Evolutionary conservation across 2,888 invertebrate genomes (phyloP).

Genomic region (Hirtodrosophila confusa): DNA sequence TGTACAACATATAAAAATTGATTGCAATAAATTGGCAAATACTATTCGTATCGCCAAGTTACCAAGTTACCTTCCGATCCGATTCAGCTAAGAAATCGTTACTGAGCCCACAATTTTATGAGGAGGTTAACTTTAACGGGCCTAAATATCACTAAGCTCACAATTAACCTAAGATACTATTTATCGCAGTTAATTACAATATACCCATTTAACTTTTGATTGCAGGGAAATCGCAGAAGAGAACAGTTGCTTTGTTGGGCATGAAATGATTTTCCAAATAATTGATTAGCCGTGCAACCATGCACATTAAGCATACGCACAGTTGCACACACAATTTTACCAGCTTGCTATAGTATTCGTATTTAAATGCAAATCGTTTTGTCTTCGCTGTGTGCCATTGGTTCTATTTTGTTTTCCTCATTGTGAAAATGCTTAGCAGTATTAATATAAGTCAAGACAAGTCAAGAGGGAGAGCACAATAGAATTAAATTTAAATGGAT

Average conservation of each 20-base stretch:
- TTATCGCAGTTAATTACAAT: not conserved
- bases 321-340: slow-evolving; percentile 34
- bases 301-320: slow-evolving; percentile 54
- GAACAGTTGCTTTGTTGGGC: slow-evolving; percentile 3
- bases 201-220: not conserved
- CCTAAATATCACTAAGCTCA: too few relatives aligned
- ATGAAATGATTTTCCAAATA: slow-evolving; percentile 43
- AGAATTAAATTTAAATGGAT: slow-evolving; percentile 13
- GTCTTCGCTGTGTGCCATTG: slow-evolving; percentile 18
- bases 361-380: slow-evolving; percentile 22
- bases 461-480: slow-evolving; percentile 1
- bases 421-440: slow-evolving; percentile 1
- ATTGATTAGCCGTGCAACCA: slow-evolving; percentile 45
- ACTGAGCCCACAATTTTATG: too few relatives aligned
- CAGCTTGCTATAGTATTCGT: not conserved
- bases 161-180: too few relatives aligned
- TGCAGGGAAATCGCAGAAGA: not conserved
- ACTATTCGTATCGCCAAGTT: too few relatives aligned
- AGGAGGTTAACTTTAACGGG: too few relatives aligned
- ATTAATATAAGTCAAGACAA: not conserved
- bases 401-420: slow-evolving; percentile 20
- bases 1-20: too few relatives aligned
- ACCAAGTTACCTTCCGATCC: too few relatives aligned
- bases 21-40: too few relatives aligned
- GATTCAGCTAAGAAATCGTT: too few relatives aligned